Base-by-base conservation (phyloP, 2,113 vertebrate species). In the Tragelaphus buxtoni region DNA sequence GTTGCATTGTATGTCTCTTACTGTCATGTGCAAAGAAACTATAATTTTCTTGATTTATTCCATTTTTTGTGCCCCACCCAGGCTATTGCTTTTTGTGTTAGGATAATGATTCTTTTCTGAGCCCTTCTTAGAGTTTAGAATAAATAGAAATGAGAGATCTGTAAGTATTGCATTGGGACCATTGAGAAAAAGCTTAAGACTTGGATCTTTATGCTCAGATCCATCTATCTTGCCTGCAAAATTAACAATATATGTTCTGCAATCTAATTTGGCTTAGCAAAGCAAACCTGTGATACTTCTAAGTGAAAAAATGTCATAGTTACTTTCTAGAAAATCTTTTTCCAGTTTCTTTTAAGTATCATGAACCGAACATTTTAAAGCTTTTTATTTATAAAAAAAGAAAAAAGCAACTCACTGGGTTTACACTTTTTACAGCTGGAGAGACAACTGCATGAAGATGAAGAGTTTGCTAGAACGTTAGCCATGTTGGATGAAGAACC, bases 401-500 rank as follows among this genome's bases (percentile, higher is more conserved):
- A 18, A 96, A 87, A 85, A 88, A 92, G 3, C 0, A n/a, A 7
- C 60, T 91, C 14, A 83, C 20, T 32, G 1, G 92, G n/a, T 92
- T 95, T 53, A 26, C 80, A 90, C 45, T 76, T 84, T 51, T 77
- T 60, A n/a, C 91, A 99, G 99, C 76, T 99, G 98, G 99, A 99
- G 96, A 99, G 99, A 96, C 99, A 99, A 83, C 95, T 99, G 61
- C 99, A 99, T 45, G 99, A 99, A 82, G 99, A 99, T 97, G 99
- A 99, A 90, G 99, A 99, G 94, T 99, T 99, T 99, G 99, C 99
- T 60, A 99, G 97, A 97, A 99, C 99, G 0, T 97, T 99, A 98
- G 99, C 99, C 47, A 99, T 99, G 99, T 84, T 99, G 98, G 99
- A 99, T 90, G 98, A 99, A 39, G 98, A 99, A 11, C 99, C 99